Evolutionary conservation across 2,113 vertebrate species (phyloP), one percentile per base, ranked within the genome.

Genomic region (Alces alces): DNA sequence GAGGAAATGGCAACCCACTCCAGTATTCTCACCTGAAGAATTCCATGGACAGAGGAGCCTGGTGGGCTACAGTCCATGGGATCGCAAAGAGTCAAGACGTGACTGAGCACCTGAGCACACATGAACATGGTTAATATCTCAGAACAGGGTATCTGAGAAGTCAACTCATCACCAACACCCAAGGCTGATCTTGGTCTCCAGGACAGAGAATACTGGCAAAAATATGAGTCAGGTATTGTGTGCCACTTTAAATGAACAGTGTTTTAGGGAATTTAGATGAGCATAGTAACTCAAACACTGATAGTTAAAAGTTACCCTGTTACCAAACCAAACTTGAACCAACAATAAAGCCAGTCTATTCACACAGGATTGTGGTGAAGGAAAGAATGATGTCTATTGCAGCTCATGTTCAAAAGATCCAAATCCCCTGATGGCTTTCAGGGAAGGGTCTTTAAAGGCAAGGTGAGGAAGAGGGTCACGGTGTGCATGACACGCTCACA

Each of bases 401-500:
- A 79, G 76, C 43, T 47, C 8, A 30, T 47, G 27, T 30, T 79
- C 43, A 30, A 79, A 79, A 47, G 43, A 79, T 28, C 76, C 43
- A 17, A 16, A 30, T 45, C 7, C 27, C 78, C 45, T 12, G 27
- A 80, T 19, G 76, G 45, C 28, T 50, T 50, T 80, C 28, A 80
- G 78, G 33, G 45, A 33, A 80, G 78, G 27, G 28, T 50, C 28
- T 80, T 50, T 19, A 80, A 80, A 80, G 45, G 45, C 28, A 50
- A 50, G 28, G 16, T 11, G 16, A 33, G 16, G 15, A 30, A 19
- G 45, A 5, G 78, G 78, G 78, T 33, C 27, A 5, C 45, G 19
- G 45, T 1, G 45, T 79, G 28, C 28, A 3, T 19, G 78, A 11
- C 28, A 5, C 0, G 0, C 78, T 79, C 45, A 12, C 1, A 9